phyloP scores from a whole-genome alignment of 30 jellyfish, hydroid and myxozoan genomes.

The Cassiopea andromeda region DNA sequence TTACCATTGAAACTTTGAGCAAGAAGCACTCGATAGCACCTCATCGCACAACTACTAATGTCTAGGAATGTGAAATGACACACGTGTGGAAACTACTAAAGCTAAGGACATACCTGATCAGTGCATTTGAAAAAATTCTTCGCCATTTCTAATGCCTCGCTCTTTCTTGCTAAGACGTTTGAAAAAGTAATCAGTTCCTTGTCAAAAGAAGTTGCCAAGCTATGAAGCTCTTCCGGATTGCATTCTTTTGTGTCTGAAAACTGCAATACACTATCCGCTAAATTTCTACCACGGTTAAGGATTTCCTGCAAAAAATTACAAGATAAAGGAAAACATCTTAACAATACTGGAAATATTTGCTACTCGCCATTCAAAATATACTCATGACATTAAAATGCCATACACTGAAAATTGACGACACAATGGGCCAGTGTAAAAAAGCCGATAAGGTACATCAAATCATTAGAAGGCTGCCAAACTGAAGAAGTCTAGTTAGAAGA shows the following conservation, averaged over 20 bases:
- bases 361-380: neutral
- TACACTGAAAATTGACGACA: too few relatives aligned
- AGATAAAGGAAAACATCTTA: neutral
- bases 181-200: conserved; percentile 62
- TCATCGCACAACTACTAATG: too few relatives aligned
- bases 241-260: conserved; percentile 92
- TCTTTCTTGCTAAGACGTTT: conserved; percentile 37
- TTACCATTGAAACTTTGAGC: too few relatives aligned
- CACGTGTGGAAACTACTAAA: neutral
- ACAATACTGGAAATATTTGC: neutral
- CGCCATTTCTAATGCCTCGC: conserved; percentile 90
- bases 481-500: too few relatives aligned
- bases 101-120: conserved; percentile 64
- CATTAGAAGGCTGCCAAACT: too few relatives aligned
- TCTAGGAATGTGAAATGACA: too few relatives aligned
- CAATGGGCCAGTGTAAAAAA: too few relatives aligned
- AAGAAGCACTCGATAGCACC: too few relatives aligned
- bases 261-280: conserved; percentile 72
- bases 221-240: conserved; percentile 86
- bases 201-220: conserved; percentile 69
- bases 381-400: too few relatives aligned
- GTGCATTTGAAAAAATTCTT: conserved; percentile 79
- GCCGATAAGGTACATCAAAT: too few relatives aligned
- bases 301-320: conserved; percentile 62
- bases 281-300: conserved; percentile 49